Conservation (phyloP, 2,888 invertebrate species). For the Apomyelois bistriatella region DNA sequence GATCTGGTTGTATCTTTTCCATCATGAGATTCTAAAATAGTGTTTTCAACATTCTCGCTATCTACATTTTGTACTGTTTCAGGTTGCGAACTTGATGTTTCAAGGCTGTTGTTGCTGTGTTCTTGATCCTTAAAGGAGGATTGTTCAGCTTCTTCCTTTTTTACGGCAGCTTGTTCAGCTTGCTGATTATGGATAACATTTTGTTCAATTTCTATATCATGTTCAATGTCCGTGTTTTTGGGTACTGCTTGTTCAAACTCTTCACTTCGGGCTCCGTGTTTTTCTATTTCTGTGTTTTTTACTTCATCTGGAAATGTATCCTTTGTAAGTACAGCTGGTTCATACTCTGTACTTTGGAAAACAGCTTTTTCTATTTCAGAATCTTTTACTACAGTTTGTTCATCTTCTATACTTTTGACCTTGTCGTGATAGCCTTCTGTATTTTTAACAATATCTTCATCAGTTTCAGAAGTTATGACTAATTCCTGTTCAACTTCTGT, state of each 20-base stretch:
- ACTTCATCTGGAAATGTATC: no score
- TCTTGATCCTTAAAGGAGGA: neutral
- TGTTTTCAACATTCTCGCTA: conserved; percentile 25
- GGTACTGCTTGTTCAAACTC: neutral
- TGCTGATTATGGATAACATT: neutral
- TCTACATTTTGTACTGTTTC: conserved; percentile 62
- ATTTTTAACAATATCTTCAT: no score
- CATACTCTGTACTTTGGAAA: no score
- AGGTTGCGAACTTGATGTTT: conserved; percentile 41
- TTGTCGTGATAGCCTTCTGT: neutral
- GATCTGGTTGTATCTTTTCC: conserved; percentile 30
- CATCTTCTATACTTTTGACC: neutral
- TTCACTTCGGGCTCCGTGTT: no score
- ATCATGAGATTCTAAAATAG: conserved; percentile 25
- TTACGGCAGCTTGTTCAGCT: neutral
- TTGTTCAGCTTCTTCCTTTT: neutral
- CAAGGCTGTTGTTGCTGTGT: neutral
- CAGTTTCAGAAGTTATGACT: neutral
- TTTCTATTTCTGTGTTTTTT: no score
- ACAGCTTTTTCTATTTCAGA: no score
- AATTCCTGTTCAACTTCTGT: neutral
- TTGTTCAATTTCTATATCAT: neutral
- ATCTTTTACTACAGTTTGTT: no score
- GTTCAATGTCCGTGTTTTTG: no score
- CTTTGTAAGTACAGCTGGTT: no score